phyloP scores from a whole-genome alignment of 2,888 invertebrate species.

The Timema podura region DNA sequence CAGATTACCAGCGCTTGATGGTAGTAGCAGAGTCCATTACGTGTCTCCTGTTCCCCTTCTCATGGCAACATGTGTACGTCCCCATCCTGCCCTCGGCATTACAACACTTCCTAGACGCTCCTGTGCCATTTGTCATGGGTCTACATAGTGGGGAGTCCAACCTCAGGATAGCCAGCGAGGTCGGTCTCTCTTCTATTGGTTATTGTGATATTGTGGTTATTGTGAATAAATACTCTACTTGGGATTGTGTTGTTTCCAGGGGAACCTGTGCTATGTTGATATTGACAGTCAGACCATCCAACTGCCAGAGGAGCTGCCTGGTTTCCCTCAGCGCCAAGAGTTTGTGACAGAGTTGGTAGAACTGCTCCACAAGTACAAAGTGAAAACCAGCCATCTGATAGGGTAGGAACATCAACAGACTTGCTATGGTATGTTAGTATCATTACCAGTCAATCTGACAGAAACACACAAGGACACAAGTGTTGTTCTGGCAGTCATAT shows the following conservation, averaged over 20 bases:
- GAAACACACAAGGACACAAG: too few relatives aligned
- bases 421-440: too few relatives aligned
- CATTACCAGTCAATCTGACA: too few relatives aligned
- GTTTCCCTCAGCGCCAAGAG: conserved; percentile 85
- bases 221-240: not conserved
- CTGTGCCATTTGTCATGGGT: conserved; percentile 99
- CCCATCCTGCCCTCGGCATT: conserved; percentile 94
- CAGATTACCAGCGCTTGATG: conserved; percentile 75
- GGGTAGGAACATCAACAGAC: too few relatives aligned
- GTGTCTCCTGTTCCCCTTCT: conserved; percentile 86
- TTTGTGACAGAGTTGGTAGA: conserved; percentile 76
- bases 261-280: conserved; percentile 92
- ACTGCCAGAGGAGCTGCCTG: conserved; percentile 90
- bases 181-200: conserved; percentile 27
- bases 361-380: conserved; percentile 59
- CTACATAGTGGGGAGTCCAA: conserved; percentile 50
- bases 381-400: conserved; percentile 33
- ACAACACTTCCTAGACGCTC: conserved; percentile 96
- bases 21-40: conserved; percentile 92
- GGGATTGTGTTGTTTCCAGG: conserved; percentile 50
- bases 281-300: conserved; percentile 91
- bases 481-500: too few relatives aligned
- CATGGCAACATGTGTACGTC: conserved; percentile 99
- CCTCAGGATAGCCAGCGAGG: conserved; percentile 48
- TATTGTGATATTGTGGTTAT: not conserved